Conservation (phyloP, 2,888 invertebrate genomes). For the Conomelus anceps region DNA sequence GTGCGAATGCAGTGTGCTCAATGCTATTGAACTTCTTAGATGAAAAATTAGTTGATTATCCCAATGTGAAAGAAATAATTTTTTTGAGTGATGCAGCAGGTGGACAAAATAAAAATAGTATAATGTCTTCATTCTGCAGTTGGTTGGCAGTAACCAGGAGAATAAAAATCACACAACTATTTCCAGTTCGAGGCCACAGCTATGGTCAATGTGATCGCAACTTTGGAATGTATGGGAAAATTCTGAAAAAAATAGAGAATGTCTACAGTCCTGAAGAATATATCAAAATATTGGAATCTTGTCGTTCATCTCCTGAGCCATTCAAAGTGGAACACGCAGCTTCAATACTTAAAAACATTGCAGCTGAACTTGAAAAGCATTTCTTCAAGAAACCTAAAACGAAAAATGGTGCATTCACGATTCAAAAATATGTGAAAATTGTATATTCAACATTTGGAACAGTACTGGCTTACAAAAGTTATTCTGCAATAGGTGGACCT, state of each 20-base stretch:
- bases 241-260: not conserved
- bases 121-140: not conserved
- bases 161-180: not conserved
- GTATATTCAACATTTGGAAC: not conserved
- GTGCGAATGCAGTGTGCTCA: not conserved
- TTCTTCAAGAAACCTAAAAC: not conserved
- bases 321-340: not conserved
- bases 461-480: not conserved
- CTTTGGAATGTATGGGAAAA: not conserved
- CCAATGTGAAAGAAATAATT: not conserved
- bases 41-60: not conserved
- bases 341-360: not conserved
- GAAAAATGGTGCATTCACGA: not conserved
- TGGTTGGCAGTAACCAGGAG: not conserved
- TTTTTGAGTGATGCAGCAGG: not conserved
- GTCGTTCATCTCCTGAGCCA: not conserved
- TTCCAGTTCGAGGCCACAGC: not conserved
- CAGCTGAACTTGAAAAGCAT: not conserved
- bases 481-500: too few relatives aligned
- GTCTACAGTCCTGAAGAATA: not conserved
- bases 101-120: not conserved
- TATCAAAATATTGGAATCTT: not conserved
- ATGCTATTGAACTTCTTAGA: not conserved
- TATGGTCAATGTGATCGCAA: not conserved
- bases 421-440: not conserved